Evolutionary conservation across 1,140 invertebrate species (phyloP), one percentile per base, ranked within the genome.

Genomic region (Penaeus chinensis): DNA sequence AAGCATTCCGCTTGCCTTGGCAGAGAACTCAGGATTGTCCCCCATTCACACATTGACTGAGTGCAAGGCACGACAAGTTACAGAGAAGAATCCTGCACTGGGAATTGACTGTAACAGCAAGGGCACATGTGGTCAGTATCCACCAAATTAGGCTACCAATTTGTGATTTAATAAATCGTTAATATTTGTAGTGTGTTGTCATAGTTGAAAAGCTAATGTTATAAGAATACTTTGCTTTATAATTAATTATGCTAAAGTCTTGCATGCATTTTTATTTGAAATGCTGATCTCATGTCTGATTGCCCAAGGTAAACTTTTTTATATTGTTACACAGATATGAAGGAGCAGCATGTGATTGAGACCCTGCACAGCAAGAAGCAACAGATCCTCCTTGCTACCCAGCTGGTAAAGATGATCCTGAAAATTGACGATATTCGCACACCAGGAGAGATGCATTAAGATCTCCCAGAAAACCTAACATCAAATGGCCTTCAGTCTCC

Each of bases 371-470:
- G 97, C 65, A 99, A 99, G 94, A 97, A 97, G 90, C 98, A 99
- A 91, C 99, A 99, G 93, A 97, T 99, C 32, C 93, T 98, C 37
- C 93, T 99, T 82, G 98, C 99, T 3, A 99, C 99, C 0, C 97
- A 99, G 92, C 94, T 99, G 42, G 98, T 99, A 13, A 99, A 99
- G 93, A 99, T 99, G 99, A 99, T 99, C 89, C 94, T 99, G 69
- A 99, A 99, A 93, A 99, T 99, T 88, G 99, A 99, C 93, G 99
- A 99, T 92, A 96, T 99, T 79, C 95, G 99, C 89, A 96, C 96
- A 8, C 95, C 96, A 1, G 94, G 93, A 32, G 95, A 95, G 10
- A 54, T 54, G 54, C 54, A 54, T 8, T 54, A 54, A 54, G 54
- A 16, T 11, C 54, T 54, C 54, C 54, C 54, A 13, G 54, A 54